Evolutionary conservation across 2,888 invertebrate genomes (phyloP), one percentile per base, ranked within the genome.

Genomic region (Catocala sponsa): DNA sequence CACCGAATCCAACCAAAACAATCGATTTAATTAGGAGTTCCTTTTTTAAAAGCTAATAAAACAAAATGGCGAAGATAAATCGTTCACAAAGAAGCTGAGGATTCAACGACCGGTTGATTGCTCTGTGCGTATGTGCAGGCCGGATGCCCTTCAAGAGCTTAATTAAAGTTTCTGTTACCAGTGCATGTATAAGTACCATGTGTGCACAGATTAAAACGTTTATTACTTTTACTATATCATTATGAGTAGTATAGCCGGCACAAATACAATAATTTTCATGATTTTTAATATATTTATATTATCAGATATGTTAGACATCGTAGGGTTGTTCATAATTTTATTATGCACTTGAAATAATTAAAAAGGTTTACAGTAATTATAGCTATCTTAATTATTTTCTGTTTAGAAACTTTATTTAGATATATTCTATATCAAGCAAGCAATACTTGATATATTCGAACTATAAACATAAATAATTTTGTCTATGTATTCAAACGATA

Each of bases 41-140:
- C 76, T 74, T 76, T 74, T 76, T 69, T 54, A 65, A 74, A 76
- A 65, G 55, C 65, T 65, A 71, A 80, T 77, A 77, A 77, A 82
- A 78, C 77, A 80, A 77, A 80, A 82, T 67, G 69, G 65, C 66
- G 56, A 72, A 75, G 80, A 82, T 80, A 79, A 78, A 84, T 83
- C 75, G 79, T 74, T 74, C 75, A 78, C 78, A 82, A 79, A 77
- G 76, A 73, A 72, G 67, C 70, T 72, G 65, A 67, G 85, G 89
- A 88, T 84, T 83, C 91, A 92, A 91, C 87, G 92, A 90, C 91
- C 91, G 86, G 83, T 85, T 91, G 89, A 91, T 92, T 89, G 85
- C 86, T 78, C 65, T 52, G 60, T 70, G 70, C 71, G 73, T 66
- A 74, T 75, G 80, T 77, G 78, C 76, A 72, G 79, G 78, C 81